Conservation (phyloP, 2,797 vertebrate species). For the Falco rusticolus region DNA sequence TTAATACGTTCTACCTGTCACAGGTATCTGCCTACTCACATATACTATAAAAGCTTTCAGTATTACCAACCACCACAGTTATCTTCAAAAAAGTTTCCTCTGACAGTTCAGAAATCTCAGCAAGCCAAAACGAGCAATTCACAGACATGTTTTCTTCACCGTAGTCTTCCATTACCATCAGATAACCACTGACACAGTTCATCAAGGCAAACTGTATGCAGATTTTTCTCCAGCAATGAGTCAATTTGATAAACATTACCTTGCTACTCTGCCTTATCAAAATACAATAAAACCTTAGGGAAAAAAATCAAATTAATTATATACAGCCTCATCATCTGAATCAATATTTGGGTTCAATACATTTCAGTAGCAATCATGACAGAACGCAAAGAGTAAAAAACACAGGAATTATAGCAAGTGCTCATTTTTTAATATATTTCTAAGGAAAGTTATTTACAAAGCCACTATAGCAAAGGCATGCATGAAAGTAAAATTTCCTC, state of each 20-base stretch:
- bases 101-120: not conserved
- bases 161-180: not conserved
- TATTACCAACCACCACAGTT: not conserved
- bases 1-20: not conserved
- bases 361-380: not conserved
- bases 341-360: not conserved
- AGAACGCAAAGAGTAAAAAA: not conserved
- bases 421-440: not conserved
- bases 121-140: not conserved
- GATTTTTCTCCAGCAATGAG: not conserved
- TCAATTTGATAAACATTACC: not conserved
- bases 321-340: not conserved
- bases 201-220: not conserved
- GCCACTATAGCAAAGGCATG: not conserved
- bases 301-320: not conserved
- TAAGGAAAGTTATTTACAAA: not conserved
- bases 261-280: not conserved
- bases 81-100: not conserved
- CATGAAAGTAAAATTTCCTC: not conserved
- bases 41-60: not conserved
- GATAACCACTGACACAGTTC: not conserved
- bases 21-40: not conserved
- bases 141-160: not conserved
- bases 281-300: not conserved
- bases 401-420: not conserved